phyloP scores from a whole-genome alignment of 1,140 invertebrate genomes.

The Hyles vespertilio region DNA sequence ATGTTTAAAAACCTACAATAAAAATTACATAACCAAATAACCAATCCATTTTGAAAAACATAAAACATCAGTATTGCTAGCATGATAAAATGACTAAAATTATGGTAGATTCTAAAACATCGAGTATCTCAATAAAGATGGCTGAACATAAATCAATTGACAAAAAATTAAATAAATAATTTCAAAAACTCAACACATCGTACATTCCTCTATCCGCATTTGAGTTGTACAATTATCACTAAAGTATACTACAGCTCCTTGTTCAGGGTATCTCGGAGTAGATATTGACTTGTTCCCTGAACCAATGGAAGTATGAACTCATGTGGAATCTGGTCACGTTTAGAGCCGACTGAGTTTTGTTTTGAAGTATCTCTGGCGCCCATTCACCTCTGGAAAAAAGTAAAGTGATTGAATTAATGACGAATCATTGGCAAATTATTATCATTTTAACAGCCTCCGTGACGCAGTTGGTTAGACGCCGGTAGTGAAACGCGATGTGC shows the following conservation, averaged over 20 bases:
- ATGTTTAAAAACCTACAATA: no score
- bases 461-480: no score
- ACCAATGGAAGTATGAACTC: conserved; percentile 82
- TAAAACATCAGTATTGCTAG: no score
- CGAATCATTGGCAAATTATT: neutral
- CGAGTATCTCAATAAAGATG: no score
- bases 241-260: conserved; percentile 1
- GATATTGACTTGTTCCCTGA: conserved; percentile 83
- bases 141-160: neutral
- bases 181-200: neutral
- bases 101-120: no score
- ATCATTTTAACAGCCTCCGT: no score
- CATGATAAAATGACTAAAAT: no score
- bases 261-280: conserved; percentile 81
- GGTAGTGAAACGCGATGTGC: no score
- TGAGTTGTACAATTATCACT: conserved; percentile 21
- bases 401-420: conserved; percentile 3
- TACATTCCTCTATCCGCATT: conserved; percentile 17
- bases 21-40: no score
- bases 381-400: conserved; percentile 81
- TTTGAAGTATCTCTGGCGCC: conserved; percentile 84
- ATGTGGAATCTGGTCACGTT: conserved; percentile 80
- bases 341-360: conserved; percentile 78
- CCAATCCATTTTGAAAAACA: no score
- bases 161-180: neutral